These are phyloP conservation scores for Myotis lucifugus DNA, from an alignment of 2,113 vertebrate species.

Conservation along the genomic window DNA sequence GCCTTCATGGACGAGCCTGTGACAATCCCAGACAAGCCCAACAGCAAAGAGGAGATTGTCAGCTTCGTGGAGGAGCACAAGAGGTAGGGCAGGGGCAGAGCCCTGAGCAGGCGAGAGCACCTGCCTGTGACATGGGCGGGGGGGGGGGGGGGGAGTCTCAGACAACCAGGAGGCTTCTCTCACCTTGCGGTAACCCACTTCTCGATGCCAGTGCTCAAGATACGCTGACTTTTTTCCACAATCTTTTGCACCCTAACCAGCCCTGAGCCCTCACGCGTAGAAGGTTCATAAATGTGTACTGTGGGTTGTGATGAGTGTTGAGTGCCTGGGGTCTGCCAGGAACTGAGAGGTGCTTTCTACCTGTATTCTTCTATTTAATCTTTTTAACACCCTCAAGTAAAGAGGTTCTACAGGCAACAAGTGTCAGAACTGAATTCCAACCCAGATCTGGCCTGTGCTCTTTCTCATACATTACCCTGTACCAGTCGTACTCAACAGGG, in stretches of 20 bases:
- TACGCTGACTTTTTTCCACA: background rate
- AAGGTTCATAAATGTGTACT: background rate
- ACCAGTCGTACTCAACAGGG: background rate
- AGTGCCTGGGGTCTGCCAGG: background rate
- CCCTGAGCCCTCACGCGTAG: background rate
- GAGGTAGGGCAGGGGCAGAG: conserved; percentile 81
- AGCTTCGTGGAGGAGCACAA: conserved; percentile 90
- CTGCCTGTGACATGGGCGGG: background rate
- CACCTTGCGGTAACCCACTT: background rate
- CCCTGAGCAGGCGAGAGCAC: background rate
- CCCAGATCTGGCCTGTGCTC: background rate
- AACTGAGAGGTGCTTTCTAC: background rate
- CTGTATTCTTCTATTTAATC: background rate
- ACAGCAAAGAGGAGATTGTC: conserved; percentile 90
- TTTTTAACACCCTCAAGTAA: background rate
- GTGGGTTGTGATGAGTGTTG: background rate
- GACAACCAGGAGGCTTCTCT: background rate
- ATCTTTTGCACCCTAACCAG: background rate
- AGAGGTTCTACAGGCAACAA: background rate
- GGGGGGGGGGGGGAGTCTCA: background rate
- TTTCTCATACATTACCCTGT: background rate
- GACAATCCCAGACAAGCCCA: conserved; percentile 92
- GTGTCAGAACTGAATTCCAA: background rate
- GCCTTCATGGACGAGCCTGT: conserved; percentile 92
- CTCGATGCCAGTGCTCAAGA: background rate